Percentiles rank a stretch among this genome's conserved stretches.
These are phyloP conservation scores for Hyposmocoma kahamanoa DNA, from an alignment of 1,140 invertebrate genomes.

Conservation along the genomic window DNA sequence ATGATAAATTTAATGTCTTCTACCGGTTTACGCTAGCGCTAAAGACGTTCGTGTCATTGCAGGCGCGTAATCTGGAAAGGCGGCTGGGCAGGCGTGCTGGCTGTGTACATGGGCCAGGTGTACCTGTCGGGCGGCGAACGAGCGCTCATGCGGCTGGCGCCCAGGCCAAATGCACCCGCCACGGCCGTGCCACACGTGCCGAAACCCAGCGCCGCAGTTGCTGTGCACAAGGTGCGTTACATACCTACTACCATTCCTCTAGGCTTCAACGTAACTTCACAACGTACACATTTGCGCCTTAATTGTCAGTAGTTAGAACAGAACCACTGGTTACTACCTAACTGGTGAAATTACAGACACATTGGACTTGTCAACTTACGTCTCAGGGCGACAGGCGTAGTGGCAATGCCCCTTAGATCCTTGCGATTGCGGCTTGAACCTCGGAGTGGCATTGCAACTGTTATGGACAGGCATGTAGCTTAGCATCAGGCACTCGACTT, in stretches of 20 bases:
- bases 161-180: slow-evolving; percentile 66
- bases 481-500: no score
- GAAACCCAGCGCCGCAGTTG: slow-evolving; percentile 77
- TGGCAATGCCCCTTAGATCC: no score
- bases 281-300: not conserved
- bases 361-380: no score
- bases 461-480: no score
- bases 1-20: no score
- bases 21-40: no score
- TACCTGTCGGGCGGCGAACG: slow-evolving; percentile 89
- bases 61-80: slow-evolving; percentile 68
- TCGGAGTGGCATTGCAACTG: no score
- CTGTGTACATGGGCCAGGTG: slow-evolving; percentile 80
- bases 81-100: slow-evolving; percentile 75
- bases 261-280: not conserved
- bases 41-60: no score
- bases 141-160: slow-evolving; percentile 70
- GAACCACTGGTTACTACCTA: not conserved
- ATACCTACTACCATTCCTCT: no score
- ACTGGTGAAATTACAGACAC: no score
- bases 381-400: no score
- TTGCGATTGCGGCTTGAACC: no score
- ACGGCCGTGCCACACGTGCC: slow-evolving; percentile 66
- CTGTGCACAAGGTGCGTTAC: slow-evolving; percentile 66
- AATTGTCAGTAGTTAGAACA: not conserved